phyloP scores from a whole-genome alignment of 2,888 invertebrate genomes.

The Macropis europaea region DNA sequence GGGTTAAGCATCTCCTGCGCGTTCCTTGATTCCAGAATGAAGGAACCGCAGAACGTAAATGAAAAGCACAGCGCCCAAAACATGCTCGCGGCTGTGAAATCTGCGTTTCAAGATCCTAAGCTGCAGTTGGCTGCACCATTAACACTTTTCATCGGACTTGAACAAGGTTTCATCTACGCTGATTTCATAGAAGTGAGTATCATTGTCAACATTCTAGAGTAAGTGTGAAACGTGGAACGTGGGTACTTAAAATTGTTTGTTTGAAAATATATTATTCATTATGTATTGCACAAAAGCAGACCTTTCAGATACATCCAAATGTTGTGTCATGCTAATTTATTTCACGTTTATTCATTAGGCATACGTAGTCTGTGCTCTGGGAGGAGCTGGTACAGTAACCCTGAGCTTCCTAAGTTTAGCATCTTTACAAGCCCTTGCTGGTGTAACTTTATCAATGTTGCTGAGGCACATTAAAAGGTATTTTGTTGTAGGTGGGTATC shows the following conservation, averaged over 20 bases:
- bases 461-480: slow-evolving; percentile 87
- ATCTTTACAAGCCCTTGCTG: slow-evolving; percentile 87
- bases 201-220: no score
- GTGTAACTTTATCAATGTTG: slow-evolving; percentile 90
- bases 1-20: slow-evolving; percentile 75
- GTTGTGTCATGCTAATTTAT: not conserved
- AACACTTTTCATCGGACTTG: slow-evolving; percentile 90
- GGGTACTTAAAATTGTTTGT: no score
- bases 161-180: slow-evolving; percentile 91
- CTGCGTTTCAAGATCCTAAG: slow-evolving; percentile 83
- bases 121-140: slow-evolving; percentile 88
- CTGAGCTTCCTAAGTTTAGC: slow-evolving; percentile 88
- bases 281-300: no score
- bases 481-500: slow-evolving; percentile 85
- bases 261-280: no score
- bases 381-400: slow-evolving; percentile 86
- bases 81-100: slow-evolving; percentile 80
- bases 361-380: slow-evolving; percentile 91
- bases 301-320: no score
- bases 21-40: slow-evolving; percentile 75
- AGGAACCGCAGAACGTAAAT: slow-evolving; percentile 68
- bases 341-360: slow-evolving; percentile 82
- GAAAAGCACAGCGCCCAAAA: slow-evolving; percentile 63
- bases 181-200: slow-evolving; percentile 88
- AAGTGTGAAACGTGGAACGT: no score